Evolutionary conservation across 2,888 invertebrate species (phyloP).

Genomic region (Tinea semifulvella): DNA sequence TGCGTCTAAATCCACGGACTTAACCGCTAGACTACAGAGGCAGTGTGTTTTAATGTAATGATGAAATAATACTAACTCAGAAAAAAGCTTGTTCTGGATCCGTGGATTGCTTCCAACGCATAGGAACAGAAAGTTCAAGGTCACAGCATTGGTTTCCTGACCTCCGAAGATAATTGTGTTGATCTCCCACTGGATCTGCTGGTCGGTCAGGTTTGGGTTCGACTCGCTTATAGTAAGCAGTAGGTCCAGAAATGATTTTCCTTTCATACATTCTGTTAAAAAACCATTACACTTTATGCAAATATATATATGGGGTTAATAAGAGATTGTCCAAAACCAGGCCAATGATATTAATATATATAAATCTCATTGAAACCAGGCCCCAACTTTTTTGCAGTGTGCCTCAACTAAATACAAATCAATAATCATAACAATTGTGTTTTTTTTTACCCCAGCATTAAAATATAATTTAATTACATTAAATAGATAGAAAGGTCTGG

Average conservation of each 20-base stretch:
- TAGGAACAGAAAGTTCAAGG: slow-evolving; percentile 37
- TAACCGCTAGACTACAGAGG: too few relatives aligned
- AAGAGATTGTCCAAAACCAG: slow-evolving; percentile 6
- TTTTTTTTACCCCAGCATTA: too few relatives aligned
- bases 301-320: neutral
- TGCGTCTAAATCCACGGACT: too few relatives aligned
- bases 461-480: too few relatives aligned
- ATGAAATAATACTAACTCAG: slow-evolving; percentile 17
- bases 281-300: too few relatives aligned
- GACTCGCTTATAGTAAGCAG: slow-evolving; percentile 51
- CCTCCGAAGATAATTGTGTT: slow-evolving; percentile 67
- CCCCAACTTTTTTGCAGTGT: too few relatives aligned
- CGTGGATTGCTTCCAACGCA: slow-evolving; percentile 26
- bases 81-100: slow-evolving; percentile 21
- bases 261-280: slow-evolving; percentile 25
- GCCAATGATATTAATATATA: neutral
- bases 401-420: too few relatives aligned
- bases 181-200: slow-evolving; percentile 63
- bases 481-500: too few relatives aligned
- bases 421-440: too few relatives aligned
- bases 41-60: too few relatives aligned
- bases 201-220: slow-evolving; percentile 45
- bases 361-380: too few relatives aligned
- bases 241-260: slow-evolving; percentile 60
- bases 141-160: slow-evolving; percentile 55